Evolutionary conservation across 2,797 vertebrate species (phyloP).

Genomic region (Hydrocynus forskahlii): DNA sequence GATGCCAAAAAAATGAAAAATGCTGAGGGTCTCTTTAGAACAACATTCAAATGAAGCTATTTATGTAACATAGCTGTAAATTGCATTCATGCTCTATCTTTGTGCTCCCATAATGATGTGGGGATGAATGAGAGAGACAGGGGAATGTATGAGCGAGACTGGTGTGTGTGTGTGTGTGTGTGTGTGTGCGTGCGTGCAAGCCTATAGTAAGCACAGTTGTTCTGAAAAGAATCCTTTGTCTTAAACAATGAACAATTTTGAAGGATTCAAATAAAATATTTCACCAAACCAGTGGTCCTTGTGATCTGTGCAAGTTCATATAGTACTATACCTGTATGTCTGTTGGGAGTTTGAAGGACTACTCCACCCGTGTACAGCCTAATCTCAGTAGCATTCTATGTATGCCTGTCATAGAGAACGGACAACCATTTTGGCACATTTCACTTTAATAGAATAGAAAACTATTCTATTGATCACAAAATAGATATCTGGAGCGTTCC

Average conservation of each 20-base stretch:
- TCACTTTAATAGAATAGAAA: neutral
- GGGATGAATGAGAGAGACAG: conserved; percentile 19
- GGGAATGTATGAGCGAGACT: conserved; percentile 16
- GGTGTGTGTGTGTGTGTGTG: conserved; percentile 21
- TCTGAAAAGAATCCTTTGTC: conserved; percentile 62
- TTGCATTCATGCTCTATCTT: conserved; percentile 38
- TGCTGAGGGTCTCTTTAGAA: conserved; percentile 10
- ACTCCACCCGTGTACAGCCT: neutral
- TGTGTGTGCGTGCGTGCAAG: conserved; percentile 33
- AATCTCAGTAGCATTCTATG: neutral
- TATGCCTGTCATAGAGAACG: no score
- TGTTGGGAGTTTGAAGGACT: neutral
- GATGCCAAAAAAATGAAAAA: conserved; percentile 31
- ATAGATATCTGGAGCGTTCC: neutral
- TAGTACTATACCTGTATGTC: neutral
- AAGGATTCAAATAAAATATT: conserved; percentile 69
- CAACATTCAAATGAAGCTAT: conserved; percentile 14
- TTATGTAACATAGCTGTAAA: conserved; percentile 48
- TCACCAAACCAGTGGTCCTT: conserved; percentile 48
- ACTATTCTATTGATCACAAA: neutral
- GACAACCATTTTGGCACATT: no score
- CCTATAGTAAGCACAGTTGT: conserved; percentile 52
- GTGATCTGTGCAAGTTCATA: neutral
- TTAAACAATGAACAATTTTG: conserved; percentile 59
- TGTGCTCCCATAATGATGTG: conserved; percentile 45